Conservation (phyloP, 2,113 vertebrate genomes). For the Natator depressus region DNA sequence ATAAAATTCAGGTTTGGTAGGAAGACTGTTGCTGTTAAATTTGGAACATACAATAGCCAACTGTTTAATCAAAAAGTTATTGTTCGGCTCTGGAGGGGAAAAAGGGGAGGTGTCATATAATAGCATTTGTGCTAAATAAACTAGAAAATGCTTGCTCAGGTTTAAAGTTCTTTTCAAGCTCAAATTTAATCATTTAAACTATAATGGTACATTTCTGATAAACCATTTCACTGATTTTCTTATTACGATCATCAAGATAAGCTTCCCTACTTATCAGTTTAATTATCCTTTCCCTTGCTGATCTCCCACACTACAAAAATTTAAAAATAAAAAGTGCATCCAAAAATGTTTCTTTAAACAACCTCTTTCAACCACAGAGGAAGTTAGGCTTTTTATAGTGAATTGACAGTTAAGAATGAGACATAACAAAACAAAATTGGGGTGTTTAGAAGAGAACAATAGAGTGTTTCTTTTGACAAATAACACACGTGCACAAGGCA, state of each 20-base stretch:
- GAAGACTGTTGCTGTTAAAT: constrained; percentile 74
- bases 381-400: background rate
- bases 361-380: background rate
- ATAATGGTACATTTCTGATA: constrained; percentile 31
- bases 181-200: constrained; percentile 20
- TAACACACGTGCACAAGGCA: background rate
- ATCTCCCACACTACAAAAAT: background rate
- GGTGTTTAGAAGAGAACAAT: rapidly evolving
- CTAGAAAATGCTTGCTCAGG: background rate
- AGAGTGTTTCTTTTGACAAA: background rate
- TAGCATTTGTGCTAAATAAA: background rate
- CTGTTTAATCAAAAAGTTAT: constrained; percentile 77
- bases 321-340: background rate
- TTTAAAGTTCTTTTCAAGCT: constrained; percentile 55
- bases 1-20: constrained; percentile 71
- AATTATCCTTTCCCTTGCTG: constrained; percentile 18
- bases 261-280: background rate
- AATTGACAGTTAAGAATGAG: background rate
- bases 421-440: constrained; percentile 11
- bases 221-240: constrained; percentile 29
- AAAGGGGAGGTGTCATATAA: constrained; percentile 46
- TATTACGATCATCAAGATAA: constrained; percentile 1
- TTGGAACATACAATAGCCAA: constrained; percentile 61
- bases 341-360: background rate
- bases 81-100: constrained; percentile 52